Base-by-base conservation (phyloP, 2,113 vertebrate species). In the Fregetta grallaria region DNA sequence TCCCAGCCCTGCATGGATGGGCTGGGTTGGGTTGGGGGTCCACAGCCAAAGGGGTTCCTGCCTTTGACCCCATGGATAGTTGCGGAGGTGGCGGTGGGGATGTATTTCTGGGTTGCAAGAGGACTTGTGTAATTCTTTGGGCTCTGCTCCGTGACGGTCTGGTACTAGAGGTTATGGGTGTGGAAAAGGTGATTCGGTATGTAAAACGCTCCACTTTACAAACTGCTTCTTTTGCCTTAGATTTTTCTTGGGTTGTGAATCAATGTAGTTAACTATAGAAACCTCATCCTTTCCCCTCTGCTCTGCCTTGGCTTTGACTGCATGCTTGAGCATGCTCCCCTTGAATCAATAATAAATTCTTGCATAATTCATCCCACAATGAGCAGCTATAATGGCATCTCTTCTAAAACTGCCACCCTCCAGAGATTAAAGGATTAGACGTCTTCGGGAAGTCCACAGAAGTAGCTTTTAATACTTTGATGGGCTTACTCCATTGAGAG, bases 341-440 rank as follows among this genome's bases (percentile, higher is more conserved):
- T 88, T 88, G 84, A 96, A 91, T 96, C 95, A 96, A 92, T 96
- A 95, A 93, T 79, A 94, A 94, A 92, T 95, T 78, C 90, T 87
- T 97, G 91, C 94, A 95, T 96, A 94, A 95, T 95, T 96, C 87
- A 92, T 96, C 79, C 88, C 26, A 52, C 75, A 90, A 85, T 68
- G 52, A 92, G 53, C 65, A 89, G 76, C 71, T 92, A 61, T 95
- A 92, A 96, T 85, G 90, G 66, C 84, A 94, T 95, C 42, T 92
- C 76, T 88, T 94, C 86, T 87, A 80, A 94, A 94, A 85, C 55
- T 92, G 78, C 56, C n/a, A 42, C 44, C 32, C 73, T 93, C 34
- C 42, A 61, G 87, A 92, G 90, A 80, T 55, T 83, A 75, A 81
- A 84, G 79, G 80, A 68, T 93, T 88, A 80, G 71, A 94, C 77